A percentile compares a stretch with the other conserved stretches of the same genome.
Conservation (phyloP, 2,797 vertebrate genomes). For the Sciaenops ocellatus region DNA sequence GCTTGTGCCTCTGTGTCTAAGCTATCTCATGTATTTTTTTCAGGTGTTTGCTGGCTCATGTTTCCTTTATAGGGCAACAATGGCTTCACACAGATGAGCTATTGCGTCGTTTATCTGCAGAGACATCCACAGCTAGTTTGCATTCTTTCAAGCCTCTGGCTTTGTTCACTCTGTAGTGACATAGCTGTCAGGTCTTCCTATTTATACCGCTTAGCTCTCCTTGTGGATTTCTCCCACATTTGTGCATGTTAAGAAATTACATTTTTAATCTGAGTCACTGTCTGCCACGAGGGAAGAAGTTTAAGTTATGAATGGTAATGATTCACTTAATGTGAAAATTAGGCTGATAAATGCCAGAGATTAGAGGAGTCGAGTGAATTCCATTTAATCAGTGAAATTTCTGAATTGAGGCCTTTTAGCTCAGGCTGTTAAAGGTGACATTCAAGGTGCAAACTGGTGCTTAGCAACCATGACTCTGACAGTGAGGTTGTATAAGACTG, state of each 20-base stretch:
- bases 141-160: slow-evolving; percentile 47
- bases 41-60: slow-evolving; percentile 40
- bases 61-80: slow-evolving; percentile 35
- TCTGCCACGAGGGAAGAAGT: slow-evolving; percentile 23
- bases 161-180: slow-evolving; percentile 50
- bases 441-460: slow-evolving; percentile 51
- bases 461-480: slow-evolving; percentile 32
- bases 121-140: slow-evolving; percentile 60
- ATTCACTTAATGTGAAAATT: slow-evolving; percentile 56
- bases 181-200: slow-evolving; percentile 41
- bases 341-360: slow-evolving; percentile 51
- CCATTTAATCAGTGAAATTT: slow-evolving; percentile 53
- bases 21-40: slow-evolving; percentile 10
- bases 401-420: slow-evolving; percentile 28
- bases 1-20: slow-evolving; percentile 47
- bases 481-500: slow-evolving; percentile 6
- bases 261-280: slow-evolving; percentile 53
- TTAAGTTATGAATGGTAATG: slow-evolving; percentile 37
- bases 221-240: slow-evolving; percentile 34
- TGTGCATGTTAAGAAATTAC: slow-evolving; percentile 38
- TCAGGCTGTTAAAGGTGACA: slow-evolving; percentile 37
- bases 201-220: slow-evolving; percentile 34
- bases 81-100: slow-evolving; percentile 53
- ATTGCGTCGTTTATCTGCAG: slow-evolving; percentile 59
- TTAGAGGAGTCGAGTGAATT: slow-evolving; percentile 45